Percentiles rank a stretch among this genome's conserved stretches.
Evolutionary conservation across 1,140 invertebrate species (phyloP).

Genomic region (Maconellicoccus hirsutus): DNA sequence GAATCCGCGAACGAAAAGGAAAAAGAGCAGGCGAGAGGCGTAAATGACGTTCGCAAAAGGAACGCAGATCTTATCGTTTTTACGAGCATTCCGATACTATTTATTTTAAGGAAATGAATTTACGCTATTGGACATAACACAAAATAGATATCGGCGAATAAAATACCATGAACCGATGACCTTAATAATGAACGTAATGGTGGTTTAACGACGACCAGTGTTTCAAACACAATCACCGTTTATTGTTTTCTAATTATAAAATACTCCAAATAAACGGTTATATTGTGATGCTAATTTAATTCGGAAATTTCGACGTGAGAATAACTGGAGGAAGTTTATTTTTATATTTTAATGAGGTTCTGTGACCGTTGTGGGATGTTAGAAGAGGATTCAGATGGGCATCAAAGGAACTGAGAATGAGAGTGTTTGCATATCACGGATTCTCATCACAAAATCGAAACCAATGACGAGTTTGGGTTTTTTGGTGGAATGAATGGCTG

Average conservation of each 20-base stretch:
- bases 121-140: not conserved
- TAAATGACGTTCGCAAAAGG: not conserved
- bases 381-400: no score
- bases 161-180: not conserved
- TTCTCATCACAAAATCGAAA: no score
- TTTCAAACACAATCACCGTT: not conserved
- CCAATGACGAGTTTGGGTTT: no score
- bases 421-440: no score
- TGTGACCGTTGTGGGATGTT: no score
- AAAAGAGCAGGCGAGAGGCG: not conserved
- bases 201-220: not conserved
- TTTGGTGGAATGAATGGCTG: no score
- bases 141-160: not conserved
- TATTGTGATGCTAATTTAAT: not conserved
- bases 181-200: constrained; percentile 4
- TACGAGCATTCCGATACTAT: not conserved
- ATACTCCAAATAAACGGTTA: not conserved
- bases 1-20: not conserved
- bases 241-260: constrained; percentile 10
- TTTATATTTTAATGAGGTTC: no score
- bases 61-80: not conserved
- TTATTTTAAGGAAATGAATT: not conserved
- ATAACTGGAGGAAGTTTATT: no score
- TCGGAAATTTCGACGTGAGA: not conserved
- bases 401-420: no score